Base-by-base conservation (phyloP, 2,888 invertebrate genomes). In the Epistrophe eligans region DNA sequence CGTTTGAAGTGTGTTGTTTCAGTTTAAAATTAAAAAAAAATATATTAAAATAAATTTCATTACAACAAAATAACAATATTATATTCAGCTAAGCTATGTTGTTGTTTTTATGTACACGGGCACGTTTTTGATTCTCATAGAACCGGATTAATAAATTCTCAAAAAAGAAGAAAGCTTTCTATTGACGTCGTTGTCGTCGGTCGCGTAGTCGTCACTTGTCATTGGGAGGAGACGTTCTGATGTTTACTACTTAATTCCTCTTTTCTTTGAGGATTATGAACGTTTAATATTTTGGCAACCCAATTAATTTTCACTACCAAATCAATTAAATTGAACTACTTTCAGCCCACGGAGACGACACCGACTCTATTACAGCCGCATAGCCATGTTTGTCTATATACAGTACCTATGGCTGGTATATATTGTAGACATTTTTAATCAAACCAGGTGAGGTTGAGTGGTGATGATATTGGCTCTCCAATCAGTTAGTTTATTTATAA, bases 241-340 rank as follows among this genome's bases (percentile, higher is more conserved):
- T 24, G 3, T 57, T 66, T 43, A 35, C 35, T 43, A 48, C 11
- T 32, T 35, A 35, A 35, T 60, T 60, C 35, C 24, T 28, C 38
- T 43, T 24, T 24, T 38, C 8, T 19, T 11, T n/a, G n/a, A 10
- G 45, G 32, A 4, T 38, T 62, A 67, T 48, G 19, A 17, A 32
- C 24, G 19, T 48, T 76, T 70, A 38, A 52, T 74, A 28, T 74
- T 76, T 76, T 62, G 76, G 70, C 82, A 77, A 73, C 48, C 79
- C 67, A 79, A 64, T 71, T 64, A 76, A 64, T 43, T 71, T 64
- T 28, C 62, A 80, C 70, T 17, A 58, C 57, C 43, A 76, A 76
- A 84, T 84, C 74, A 80, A 74, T 74, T 62, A 74, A 74, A 74
- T 48, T 79, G 55, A 70, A 79, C 74, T 52, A 79, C 67, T 74